These are phyloP conservation scores for Harpagus bidentatus DNA, from an alignment of 2,113 vertebrate species.

Conservation along the genomic window DNA sequence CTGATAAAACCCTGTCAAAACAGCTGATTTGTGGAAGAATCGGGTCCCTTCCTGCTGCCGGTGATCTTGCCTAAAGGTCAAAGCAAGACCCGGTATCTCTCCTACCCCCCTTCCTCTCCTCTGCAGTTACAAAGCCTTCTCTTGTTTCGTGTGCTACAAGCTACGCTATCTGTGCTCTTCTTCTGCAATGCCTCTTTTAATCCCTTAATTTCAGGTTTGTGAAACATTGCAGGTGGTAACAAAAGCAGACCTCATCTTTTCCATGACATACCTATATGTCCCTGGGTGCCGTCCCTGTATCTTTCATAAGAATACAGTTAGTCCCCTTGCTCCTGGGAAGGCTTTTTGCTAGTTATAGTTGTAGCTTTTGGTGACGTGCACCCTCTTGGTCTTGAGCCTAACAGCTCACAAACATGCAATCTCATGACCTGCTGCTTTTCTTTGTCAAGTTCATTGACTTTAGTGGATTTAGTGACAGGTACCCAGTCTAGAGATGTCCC, in stretches of 20 bases:
- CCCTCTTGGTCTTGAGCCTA: neutral
- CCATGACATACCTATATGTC: neutral
- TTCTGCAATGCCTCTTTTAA: neutral
- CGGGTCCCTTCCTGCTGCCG: neutral
- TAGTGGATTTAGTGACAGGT: neutral
- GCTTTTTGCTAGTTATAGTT: neutral
- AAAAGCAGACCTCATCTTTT: neutral
- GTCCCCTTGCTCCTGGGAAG: neutral
- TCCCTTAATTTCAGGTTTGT: neutral
- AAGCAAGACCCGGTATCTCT: neutral
- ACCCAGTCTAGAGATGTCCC: neutral
- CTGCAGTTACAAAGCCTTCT: fast-evolving
- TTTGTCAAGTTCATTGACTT: neutral
- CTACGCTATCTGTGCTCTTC: neutral
- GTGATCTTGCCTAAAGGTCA: neutral
- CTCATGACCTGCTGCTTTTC: neutral
- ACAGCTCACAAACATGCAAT: neutral
- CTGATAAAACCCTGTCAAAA: neutral
- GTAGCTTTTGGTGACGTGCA: neutral
- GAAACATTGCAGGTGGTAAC: neutral
- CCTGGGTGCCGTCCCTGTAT: neutral
- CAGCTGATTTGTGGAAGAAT: neutral
- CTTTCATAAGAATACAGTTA: neutral
- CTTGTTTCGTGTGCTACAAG: neutral
- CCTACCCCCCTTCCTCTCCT: neutral